Evolutionary conservation across 2,888 invertebrate species (phyloP).

Genomic region (Micropterix aruncella): DNA sequence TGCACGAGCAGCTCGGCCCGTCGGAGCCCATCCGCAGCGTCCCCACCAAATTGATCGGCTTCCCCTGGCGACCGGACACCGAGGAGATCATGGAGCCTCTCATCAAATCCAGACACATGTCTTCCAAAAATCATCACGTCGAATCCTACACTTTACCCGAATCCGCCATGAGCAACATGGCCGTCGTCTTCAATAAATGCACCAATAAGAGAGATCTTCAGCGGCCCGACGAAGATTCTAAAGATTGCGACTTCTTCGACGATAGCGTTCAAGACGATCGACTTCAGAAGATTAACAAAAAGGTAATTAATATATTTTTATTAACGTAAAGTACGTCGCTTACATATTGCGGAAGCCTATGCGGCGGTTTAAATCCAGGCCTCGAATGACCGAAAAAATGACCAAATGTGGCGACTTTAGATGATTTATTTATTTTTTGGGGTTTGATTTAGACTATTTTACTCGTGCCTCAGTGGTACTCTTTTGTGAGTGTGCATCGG

Average conservation of each 20-base stretch:
- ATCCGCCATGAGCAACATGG: not conserved
- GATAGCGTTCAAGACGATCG: not conserved
- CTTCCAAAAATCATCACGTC: not conserved
- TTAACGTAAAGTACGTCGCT: too few relatives aligned
- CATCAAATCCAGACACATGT: not conserved
- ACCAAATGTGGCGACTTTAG: too few relatives aligned
- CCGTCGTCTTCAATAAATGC: not conserved
- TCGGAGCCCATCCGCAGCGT: slow-evolving; percentile 23
- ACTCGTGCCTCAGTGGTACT: too few relatives aligned
- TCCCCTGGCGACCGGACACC: slow-evolving; percentile 9
- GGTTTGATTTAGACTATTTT: too few relatives aligned
- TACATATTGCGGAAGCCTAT: too few relatives aligned
- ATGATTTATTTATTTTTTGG: too few relatives aligned
- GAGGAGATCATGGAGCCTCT: not conserved
- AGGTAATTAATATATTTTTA: too few relatives aligned
- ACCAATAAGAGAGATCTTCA: not conserved
- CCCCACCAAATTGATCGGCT: slow-evolving; percentile 9
- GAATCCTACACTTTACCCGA: not conserved
- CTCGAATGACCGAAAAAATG: too few relatives aligned
- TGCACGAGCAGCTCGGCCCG: slow-evolving; percentile 42
- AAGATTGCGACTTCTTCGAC: not conserved
- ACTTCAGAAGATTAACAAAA: not conserved
- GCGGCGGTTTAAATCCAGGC: too few relatives aligned
- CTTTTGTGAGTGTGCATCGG: too few relatives aligned
- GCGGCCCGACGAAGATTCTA: not conserved